These are phyloP conservation scores for Drosophila persimilis DNA, from an alignment of 1,140 invertebrate species.

Conservation along the genomic window DNA sequence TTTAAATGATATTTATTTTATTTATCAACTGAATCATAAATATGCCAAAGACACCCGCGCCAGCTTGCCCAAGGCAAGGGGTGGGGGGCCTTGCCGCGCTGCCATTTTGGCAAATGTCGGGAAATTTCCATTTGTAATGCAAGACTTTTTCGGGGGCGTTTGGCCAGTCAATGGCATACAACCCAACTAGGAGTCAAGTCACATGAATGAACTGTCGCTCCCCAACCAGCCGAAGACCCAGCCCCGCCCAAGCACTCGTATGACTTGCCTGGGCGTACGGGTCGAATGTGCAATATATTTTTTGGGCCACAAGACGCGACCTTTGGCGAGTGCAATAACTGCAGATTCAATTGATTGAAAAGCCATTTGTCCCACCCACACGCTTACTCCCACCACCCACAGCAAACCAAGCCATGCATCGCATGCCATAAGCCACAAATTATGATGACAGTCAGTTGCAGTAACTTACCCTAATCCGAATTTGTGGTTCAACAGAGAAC, in stretches of 20 bases:
- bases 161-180: conserved; percentile 70
- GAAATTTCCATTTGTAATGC: conserved; percentile 75
- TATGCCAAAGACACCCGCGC: conserved; percentile 62
- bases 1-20: conserved; percentile 76
- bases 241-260: background rate
- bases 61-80: no score
- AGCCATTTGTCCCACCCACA: conserved; percentile 61
- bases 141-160: conserved; percentile 68
- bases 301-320: conserved; percentile 29
- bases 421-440: conserved; percentile 46
- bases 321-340: conserved; percentile 72
- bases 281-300: conserved; percentile 62
- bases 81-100: background rate
- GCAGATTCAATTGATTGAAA: conserved; percentile 79
- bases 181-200: conserved; percentile 27
- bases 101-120: conserved; percentile 60
- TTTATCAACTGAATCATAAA: conserved; percentile 77
- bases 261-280: conserved; percentile 14
- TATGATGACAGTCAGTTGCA: conserved; percentile 55
- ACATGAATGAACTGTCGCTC: conserved; percentile 56
- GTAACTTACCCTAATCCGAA: conserved; percentile 19
- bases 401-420: conserved; percentile 12
- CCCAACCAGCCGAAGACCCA: no score
- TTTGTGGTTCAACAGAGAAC: no score
- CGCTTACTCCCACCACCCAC: conserved; percentile 14